Percentiles rank a stretch among this genome's conserved stretches.
Conservation (phyloP, 2,797 vertebrate species). For the Tokudaia tokunoshimensis region DNA sequence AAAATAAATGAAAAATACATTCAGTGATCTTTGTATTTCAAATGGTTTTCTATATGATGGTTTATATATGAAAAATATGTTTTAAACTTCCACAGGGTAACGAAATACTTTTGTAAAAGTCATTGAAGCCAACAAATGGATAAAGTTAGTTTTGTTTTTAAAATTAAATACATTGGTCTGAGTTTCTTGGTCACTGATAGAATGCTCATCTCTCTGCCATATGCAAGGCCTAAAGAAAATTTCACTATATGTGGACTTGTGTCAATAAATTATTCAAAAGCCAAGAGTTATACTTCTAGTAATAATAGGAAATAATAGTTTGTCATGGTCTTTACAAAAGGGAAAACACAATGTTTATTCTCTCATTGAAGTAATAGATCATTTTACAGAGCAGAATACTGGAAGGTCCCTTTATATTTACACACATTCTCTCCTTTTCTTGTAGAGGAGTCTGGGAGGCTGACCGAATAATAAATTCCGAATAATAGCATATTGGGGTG, state of each 20-base stretch:
- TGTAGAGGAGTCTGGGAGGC: background rate
- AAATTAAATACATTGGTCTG: background rate
- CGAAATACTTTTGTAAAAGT: slow-evolving; percentile 1
- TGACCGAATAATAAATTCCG: too few relatives aligned
- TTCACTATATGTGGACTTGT: background rate
- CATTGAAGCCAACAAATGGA: background rate
- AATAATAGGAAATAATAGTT: background rate
- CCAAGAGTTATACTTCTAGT: background rate
- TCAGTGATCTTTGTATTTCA: slow-evolving; percentile 2
- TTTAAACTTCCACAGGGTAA: background rate
- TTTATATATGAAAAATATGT: background rate
- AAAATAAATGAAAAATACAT: background rate
- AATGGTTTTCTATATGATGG: background rate
- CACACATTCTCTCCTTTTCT: background rate
- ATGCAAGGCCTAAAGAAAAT: background rate
- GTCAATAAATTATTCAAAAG: slow-evolving; percentile 4
- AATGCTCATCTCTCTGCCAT: background rate
- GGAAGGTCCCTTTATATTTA: background rate
- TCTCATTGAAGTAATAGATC: background rate
- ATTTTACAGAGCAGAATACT: background rate
- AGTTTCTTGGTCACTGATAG: background rate
- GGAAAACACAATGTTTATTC: background rate
- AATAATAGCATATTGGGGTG: background rate
- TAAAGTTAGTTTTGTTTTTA: background rate
- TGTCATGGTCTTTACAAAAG: background rate